Percentiles rank a stretch among this genome's conserved stretches.
phyloP scores from a whole-genome alignment of 2,888 invertebrate genomes.

The Globia sparganii region DNA sequence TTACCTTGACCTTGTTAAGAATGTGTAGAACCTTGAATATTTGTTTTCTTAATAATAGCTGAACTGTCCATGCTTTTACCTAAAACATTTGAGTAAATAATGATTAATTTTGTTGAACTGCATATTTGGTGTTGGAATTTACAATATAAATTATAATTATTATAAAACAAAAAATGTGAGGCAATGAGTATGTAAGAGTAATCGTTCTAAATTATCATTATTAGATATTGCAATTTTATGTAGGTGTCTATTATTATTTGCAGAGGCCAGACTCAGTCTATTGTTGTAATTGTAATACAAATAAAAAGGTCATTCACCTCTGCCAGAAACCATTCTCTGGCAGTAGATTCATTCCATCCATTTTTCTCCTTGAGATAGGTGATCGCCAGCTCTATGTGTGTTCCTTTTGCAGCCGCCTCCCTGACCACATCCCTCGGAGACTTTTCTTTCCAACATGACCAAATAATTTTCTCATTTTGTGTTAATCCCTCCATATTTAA shows the following conservation, averaged over 20 bases:
- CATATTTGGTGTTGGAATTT: background rate
- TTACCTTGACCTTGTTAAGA: conserved; percentile 91
- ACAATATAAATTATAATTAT: background rate
- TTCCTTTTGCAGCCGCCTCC: conserved; percentile 93
- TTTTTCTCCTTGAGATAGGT: conserved; percentile 90
- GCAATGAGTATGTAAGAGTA: conserved; percentile 2
- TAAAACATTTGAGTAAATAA: conserved; percentile 70
- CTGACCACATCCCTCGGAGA: conserved; percentile 92
- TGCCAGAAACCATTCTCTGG: conserved; percentile 89
- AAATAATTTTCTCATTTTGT: conserved; percentile 91
- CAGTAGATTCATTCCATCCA: conserved; percentile 87
- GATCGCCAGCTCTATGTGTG: conserved; percentile 90
- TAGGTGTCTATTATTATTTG: conserved; percentile 8
- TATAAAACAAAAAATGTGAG: background rate
- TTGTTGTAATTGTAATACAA: conserved; percentile 32
- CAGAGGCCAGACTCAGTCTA: conserved; percentile 6
- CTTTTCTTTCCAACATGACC: conserved; percentile 92
- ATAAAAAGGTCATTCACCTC: conserved; percentile 83
- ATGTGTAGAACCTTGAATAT: conserved; percentile 92
- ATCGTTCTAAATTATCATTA: conserved; percentile 3
- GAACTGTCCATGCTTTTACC: conserved; percentile 92
- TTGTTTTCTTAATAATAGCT: conserved; percentile 91
- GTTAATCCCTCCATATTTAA: conserved; percentile 89
- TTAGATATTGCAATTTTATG: background rate
- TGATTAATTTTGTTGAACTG: background rate